These are phyloP conservation scores for Ophion ellenae DNA, from an alignment of 2,888 invertebrate genomes.

Conservation along the genomic window DNA sequence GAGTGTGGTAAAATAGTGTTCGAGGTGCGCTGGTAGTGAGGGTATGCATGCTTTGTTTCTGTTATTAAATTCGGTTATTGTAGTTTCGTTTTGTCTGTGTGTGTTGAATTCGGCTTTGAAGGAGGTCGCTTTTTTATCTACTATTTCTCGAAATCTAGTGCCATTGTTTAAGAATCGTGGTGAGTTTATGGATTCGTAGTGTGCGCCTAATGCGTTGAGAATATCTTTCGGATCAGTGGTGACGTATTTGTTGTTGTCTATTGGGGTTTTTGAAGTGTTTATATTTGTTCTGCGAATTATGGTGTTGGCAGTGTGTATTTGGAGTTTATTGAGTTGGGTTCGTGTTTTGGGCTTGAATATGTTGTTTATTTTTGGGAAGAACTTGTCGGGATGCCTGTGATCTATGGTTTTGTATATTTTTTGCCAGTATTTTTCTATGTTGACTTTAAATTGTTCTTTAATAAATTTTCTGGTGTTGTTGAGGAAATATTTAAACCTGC, in stretches of 20 bases:
- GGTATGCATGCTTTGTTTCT: not conserved
- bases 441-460: slow-evolving; percentile 13
- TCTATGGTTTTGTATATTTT: slow-evolving; percentile 15
- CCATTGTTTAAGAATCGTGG: slow-evolving; percentile 1
- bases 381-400: slow-evolving; percentile 29
- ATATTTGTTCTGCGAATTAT: not conserved
- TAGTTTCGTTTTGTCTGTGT: not conserved
- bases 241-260: slow-evolving; percentile 8
- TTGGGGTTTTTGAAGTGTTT: not conserved
- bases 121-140: not conserved
- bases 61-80: not conserved
- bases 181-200: slow-evolving; percentile 32
- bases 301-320: not conserved
- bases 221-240: not conserved
- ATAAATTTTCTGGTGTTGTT: slow-evolving; percentile 2
- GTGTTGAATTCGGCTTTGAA: slow-evolving; percentile 1
- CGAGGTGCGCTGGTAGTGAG: not conserved
- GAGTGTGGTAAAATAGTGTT: not conserved
- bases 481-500: not conserved
- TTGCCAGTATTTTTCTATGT: slow-evolving; percentile 37
- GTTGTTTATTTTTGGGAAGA: slow-evolving; percentile 84
- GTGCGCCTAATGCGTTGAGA: slow-evolving; percentile 5
- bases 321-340: not conserved
- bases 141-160: slow-evolving; percentile 8
- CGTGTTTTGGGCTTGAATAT: slow-evolving; percentile 27